Base-by-base conservation (phyloP, 2,888 invertebrate genomes). In the Cephalotes varians region DNA sequence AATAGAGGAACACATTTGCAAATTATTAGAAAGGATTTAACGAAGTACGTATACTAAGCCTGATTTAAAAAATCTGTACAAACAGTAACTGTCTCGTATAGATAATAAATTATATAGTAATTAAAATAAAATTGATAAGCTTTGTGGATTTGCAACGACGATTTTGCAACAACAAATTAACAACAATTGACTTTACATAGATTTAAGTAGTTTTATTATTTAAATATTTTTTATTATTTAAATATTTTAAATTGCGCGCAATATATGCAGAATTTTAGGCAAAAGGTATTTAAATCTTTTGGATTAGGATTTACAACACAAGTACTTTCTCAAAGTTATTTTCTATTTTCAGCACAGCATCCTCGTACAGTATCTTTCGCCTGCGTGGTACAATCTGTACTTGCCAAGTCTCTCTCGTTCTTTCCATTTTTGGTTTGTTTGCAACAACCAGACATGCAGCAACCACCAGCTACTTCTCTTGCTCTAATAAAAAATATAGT, bases 371-470 rank as follows among this genome's bases (percentile, higher is more conserved):
- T 15, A 12, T 44, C 15, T 28, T 72, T 62, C 62, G 60, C 60
- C 74, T 74, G 67, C 79, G 79, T 86, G 37, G 51, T 0, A 12
- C 25, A 2, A 54, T 54, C 18, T 15, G 34, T 62, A 58, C 2
- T 10, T 28, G n/a, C 40, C 18, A 47, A 4, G 0, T 56, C n/a
- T 25, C 18, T 31, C 31, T 83, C 62, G 6, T n/a, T 31, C 62
- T 87, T 87, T 15, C 2, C 64, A 9, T 74, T 81, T 64, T 88
- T 90, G 9, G 73, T 86, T 44, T 91, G 89, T 64, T 90, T 91
- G 76, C 92, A 92, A 73, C 91, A 92, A 18, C 90, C 90, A 44
- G 92, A 91, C 85, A 90, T 88, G 76, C 92, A 92, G 73, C 92
- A 91, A 44, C 91, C 92, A n/a, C 91, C 92, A 1, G 90, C 84